phyloP scores from a whole-genome alignment of 2,888 invertebrate genomes.

The Mythimna pallens region DNA sequence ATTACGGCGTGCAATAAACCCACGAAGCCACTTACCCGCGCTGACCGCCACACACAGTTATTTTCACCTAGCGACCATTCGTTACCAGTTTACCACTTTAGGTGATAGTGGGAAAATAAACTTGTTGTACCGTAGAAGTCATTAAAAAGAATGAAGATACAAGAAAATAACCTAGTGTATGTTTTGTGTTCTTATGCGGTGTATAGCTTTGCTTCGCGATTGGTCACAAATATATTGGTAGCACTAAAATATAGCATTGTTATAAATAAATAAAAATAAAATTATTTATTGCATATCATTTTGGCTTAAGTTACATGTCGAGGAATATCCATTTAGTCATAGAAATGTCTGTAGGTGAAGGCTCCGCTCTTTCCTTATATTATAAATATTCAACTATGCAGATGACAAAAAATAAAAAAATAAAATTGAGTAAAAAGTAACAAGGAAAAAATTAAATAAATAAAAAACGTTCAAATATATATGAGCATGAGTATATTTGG shows the following conservation, averaged over 20 bases:
- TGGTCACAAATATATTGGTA: background rate
- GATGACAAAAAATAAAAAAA: no score
- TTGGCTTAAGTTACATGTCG: no score
- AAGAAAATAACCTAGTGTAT: background rate
- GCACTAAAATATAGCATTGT: background rate
- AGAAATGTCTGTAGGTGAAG: no score
- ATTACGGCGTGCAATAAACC: conserved; percentile 47
- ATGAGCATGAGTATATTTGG: no score
- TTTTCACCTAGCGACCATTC: conserved; percentile 18
- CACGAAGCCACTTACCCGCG: conserved; percentile 23
- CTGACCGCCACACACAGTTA: conserved; percentile 31
- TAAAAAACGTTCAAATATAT: no score
- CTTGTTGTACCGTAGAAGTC: background rate
- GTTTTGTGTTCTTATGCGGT: background rate
- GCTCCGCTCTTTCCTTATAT: no score
- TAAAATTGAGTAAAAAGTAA: no score
- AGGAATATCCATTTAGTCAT: no score
- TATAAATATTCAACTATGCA: no score
- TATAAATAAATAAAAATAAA: no score
- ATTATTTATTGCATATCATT: no score
- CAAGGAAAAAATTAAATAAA: no score
- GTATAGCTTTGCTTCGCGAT: background rate
- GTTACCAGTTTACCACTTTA: conserved; percentile 5
- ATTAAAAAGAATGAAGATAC: background rate
- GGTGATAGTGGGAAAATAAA: conserved; percentile 5